Base-by-base conservation (phyloP, 2,888 invertebrate genomes). In the Crematogaster levior region DNA sequence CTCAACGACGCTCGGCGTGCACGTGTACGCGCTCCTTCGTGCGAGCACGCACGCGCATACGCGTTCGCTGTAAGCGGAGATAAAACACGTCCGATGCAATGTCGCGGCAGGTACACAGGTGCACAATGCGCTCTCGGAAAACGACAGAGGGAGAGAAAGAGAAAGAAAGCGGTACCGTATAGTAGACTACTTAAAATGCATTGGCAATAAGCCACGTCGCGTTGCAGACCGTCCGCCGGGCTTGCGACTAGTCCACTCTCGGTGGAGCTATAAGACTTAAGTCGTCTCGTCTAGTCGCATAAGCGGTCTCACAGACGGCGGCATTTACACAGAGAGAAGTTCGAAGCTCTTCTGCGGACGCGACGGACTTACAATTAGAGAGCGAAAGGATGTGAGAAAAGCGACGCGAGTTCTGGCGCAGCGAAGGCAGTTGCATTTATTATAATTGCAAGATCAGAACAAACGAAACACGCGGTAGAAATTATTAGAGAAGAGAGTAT, bases 131-230 rank as follows among this genome's bases (percentile, higher is more conserved):
- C 86, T 86, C 81, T 75, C 75, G 18, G 70, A 65, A 65, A 70
- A 66, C 24, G 63, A 60, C 34, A 30, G 27, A 72, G 27, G 43
- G 34, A 58, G 48, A 83, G 73, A 79, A 80, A 43, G 73, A 84
- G 74, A 75, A 46, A 75, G 74, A 27, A 70, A 66, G 79, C 73
- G 40, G 82, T 89, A 85, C 90, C 89, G 89, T 89, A 89, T 84
- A 81, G 90, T 91, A 91, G 91, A 92, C 93, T 93, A 91, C 92
- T 93, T 93, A 93, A 93, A 93, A 93, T 93, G 92, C 93, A 93
- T 93, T 93, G 93, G 93, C 93, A 93, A 93, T 93, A 93, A 93
- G 91, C 93, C 88, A 91, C 91, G 91, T 92, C 91, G 92, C 91
- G 92, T 92, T 85, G 85, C 75, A 60, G 65, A 27, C 66, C 85